Evolutionary conservation across 2,113 vertebrate species (phyloP), one percentile per base, ranked within the genome.

Genomic region (Aldabrachelys gigantea): DNA sequence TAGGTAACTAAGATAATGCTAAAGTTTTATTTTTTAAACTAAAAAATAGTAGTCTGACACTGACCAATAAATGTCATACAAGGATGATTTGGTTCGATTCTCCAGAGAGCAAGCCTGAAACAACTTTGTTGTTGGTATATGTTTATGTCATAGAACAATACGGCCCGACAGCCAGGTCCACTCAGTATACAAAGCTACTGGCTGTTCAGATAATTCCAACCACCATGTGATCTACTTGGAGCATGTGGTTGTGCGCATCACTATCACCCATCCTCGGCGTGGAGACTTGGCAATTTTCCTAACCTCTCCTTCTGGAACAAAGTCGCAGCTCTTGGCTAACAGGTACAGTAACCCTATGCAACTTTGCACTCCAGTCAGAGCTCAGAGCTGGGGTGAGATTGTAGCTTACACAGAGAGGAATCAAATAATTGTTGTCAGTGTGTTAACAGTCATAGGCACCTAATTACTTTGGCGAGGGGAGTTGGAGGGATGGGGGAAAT

Each of bases 271-370:
- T 91, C 99, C 99, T 57, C 98, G 99, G 78, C 98, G 99, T 87
- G 99, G 99, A 90, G 99, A 99, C 97, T 98, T 99, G 98, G 99
- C 99, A 82, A 99, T 99, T 98, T 99, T 99, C 97, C 97, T 99
- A 97, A 99, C 99, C 54, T 99, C 99, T 29, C 99, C 99, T 79
- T 99, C 99, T 14, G 99, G 99, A 98, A 99, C 99, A 91, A 99
- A 99, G 96, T 99, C 99, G 80, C 99, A 99, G 97, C 99, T 99
- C 83, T 98, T 99, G 54, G 99, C 99, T 95, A 99, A 99, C 99
- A 99, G 99, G 99, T 99, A 98, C 4, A 27, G 80, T 94, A 89
- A 78, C 14, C 62, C 47, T 89, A 49, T 5, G 1, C 49, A 89
- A 27, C 52, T 87, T 91, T 57, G 41, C 16, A 47, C 12, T 52